These are phyloP conservation scores for Poeciliopsis occidentalis DNA, from an alignment of 2,113 vertebrate genomes.

Conservation along the genomic window DNA sequence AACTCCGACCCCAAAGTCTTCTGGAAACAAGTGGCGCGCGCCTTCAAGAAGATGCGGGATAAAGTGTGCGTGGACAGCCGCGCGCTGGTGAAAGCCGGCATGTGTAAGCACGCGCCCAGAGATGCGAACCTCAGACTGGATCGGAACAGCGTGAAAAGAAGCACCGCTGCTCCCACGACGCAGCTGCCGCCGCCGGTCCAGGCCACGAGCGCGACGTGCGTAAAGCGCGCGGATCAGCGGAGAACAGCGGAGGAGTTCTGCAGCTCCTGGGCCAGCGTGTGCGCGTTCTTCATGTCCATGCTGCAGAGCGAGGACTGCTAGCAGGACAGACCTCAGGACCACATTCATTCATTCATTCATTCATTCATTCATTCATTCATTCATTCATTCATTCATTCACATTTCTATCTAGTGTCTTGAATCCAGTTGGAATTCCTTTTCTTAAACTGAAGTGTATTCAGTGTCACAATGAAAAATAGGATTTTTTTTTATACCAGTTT, in stretches of 20 bases:
- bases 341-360: no score
- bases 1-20: conserved; percentile 70
- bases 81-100: conserved; percentile 75
- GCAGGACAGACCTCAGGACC: no score
- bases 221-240: conserved; percentile 69
- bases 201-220: conserved; percentile 31
- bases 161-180: fast-evolving
- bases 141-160: fast-evolving
- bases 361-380: no score
- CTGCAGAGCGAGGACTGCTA: conserved; percentile 84
- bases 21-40: conserved; percentile 86
- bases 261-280: conserved; percentile 81
- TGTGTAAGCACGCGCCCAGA: conserved; percentile 82
- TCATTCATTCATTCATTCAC: no score
- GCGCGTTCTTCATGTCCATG: conserved; percentile 84
- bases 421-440: no score
- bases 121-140: conserved; percentile 83
- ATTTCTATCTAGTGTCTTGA: no score
- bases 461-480: no score
- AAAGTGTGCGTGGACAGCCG: conserved; percentile 79
- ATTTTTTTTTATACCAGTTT: no score
- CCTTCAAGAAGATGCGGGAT: conserved; percentile 77
- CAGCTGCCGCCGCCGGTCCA: background rate
- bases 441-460: no score
- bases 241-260: conserved; percentile 84